phyloP scores from a whole-genome alignment of 2,888 invertebrate genomes.

The Dryobotodes eremita region DNA sequence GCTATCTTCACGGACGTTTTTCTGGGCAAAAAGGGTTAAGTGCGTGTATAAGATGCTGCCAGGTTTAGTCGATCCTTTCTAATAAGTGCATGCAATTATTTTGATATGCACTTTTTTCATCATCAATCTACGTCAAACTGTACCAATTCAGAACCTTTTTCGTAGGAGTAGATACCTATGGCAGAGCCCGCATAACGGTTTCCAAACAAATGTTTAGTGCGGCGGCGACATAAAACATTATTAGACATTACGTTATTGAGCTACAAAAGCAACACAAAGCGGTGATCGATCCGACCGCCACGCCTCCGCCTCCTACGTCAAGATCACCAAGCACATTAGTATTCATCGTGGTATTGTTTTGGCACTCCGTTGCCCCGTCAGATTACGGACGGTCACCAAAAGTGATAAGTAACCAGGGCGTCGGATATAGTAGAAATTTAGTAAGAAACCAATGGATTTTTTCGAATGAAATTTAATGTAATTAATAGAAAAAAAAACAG shows the following conservation, averaged over 20 bases:
- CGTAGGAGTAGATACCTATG: constrained; percentile 3
- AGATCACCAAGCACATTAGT: constrained; percentile 59
- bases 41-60: not conserved
- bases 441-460: no score
- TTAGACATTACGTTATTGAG: constrained; percentile 17
- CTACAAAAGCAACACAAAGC: constrained; percentile 34
- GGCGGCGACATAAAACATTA: constrained; percentile 17
- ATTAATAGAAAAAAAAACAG: no score
- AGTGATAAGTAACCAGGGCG: no score
- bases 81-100: not conserved
- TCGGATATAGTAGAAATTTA: no score
- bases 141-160: not conserved
- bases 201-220: constrained; percentile 29
- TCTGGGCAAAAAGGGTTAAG: constrained; percentile 1
- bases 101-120: not conserved
- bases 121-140: not conserved
- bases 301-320: constrained; percentile 37
- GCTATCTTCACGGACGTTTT: not conserved
- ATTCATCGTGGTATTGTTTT: constrained; percentile 42
- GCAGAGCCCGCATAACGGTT: constrained; percentile 36
- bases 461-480: no score
- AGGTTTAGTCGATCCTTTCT: not conserved
- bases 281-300: constrained; percentile 45
- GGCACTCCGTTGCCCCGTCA: constrained; percentile 34
- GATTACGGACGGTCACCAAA: no score